Base-by-base conservation (phyloP, 2,113 vertebrate genomes). In the Nibea coibor region DNA sequence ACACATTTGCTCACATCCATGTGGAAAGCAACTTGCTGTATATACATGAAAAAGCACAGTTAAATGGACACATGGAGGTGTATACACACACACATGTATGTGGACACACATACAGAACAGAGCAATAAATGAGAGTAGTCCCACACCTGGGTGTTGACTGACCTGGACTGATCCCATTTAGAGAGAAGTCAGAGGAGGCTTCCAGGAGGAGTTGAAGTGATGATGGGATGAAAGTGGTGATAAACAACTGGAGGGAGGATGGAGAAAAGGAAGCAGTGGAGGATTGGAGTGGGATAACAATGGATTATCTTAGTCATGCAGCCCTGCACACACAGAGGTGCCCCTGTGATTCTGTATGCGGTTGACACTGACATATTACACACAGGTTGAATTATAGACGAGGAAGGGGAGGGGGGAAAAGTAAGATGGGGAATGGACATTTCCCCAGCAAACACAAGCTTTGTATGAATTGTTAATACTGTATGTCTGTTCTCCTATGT, bases 81-180 rank as follows among this genome's bases (percentile, higher is more conserved):
- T 57, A 70, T 19, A 64, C 19, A 56, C 67, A 64, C 28, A 59
- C 28, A 59, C 15, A 28, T 31, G 28, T 10, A 64, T 35, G 51
- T 28, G 75, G 43, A 84, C 53, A 87, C 31, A 74, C 10, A 68
- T 28, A 72, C 28, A 63, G 31, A 56, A 62, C 48, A 62, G 31
- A 51, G 79, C 54, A 74, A 71, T 72, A 81, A 81, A 89, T 77
- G 62, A 74, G 73, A 73, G 59, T 57, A 57, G 54, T 65, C 67
- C 53, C 77, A 85, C 83, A 91, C 48, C 80, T 81, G 79, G 81
- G 82, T 83, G 80, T 63, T 77, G 87, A 94, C 93, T 95, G 93
- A 95, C 94, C 95, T 94, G 93, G 62, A 83, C 84, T 86, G 84
- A 87, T 87, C 91, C 87, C 84, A 90, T 88, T 92, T 87, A 87